A percentile compares a stretch with the other conserved stretches of the same genome.
Evolutionary conservation across 2,113 vertebrate genomes (phyloP).

Genomic region (Nestor notabilis): DNA sequence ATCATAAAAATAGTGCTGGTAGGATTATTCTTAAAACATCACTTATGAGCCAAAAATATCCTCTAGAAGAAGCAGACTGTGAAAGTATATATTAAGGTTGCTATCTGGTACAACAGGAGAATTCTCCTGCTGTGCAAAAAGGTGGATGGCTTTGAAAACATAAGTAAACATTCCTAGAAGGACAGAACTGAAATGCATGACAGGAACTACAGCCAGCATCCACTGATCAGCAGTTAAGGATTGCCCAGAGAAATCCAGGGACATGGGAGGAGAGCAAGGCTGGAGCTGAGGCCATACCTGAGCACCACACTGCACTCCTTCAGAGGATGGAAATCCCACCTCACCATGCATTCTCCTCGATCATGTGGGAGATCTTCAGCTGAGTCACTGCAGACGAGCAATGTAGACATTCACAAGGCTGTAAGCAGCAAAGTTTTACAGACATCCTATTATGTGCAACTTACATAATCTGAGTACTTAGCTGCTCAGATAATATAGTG

Average conservation of each 20-base stretch:
- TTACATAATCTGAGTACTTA: slow-evolving; percentile 35
- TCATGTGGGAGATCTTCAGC: background rate
- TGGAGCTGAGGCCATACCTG: background rate
- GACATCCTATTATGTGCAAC: slow-evolving; percentile 40
- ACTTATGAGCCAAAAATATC: slow-evolving; percentile 19
- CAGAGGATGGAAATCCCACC: background rate
- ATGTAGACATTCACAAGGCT: slow-evolving; percentile 19
- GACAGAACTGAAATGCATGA: background rate
- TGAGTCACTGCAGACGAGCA: slow-evolving; percentile 23
- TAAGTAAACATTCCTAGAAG: slow-evolving; percentile 38
- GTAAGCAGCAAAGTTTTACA: slow-evolving; percentile 1
- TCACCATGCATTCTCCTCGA: background rate
- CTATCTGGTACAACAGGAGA: background rate
- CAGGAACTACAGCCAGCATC: background rate
- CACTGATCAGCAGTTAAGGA: background rate
- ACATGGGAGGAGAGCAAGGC: background rate
- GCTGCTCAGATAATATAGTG: slow-evolving; percentile 40
- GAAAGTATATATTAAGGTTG: slow-evolving; percentile 24
- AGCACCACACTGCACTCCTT: background rate
- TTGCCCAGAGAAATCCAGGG: background rate
- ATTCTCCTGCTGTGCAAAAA: slow-evolving; percentile 35
- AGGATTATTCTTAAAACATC: slow-evolving; percentile 2
- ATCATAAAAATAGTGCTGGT: slow-evolving; percentile 14
- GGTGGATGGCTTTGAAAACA: background rate
- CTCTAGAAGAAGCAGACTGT: background rate